Base-by-base conservation (phyloP, 2,113 vertebrate genomes). In the Mesoclemmys tuberculata region DNA sequence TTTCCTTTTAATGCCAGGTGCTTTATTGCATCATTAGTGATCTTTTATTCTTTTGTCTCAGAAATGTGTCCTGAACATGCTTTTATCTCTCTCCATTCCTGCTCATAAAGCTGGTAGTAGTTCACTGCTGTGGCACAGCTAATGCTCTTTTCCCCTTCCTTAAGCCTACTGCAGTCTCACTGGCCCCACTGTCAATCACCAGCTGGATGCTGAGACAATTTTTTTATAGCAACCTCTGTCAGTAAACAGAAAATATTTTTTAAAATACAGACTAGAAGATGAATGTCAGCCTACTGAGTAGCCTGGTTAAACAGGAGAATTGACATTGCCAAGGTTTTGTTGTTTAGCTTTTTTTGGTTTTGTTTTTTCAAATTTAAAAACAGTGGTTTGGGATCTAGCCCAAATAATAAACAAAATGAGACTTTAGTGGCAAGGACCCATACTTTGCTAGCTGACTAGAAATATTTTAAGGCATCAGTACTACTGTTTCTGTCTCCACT, bases 231-330 rank as follows among this genome's bases (percentile, higher is more conserved):
- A 94, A 89, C 90, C 93, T 94, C 87, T 95, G n/a, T 93, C 92
- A 93, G 90, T 89, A 84, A 91, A 92, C 55, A 94, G 95, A 96
- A 96, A 97, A 93, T 89, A 93, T 85, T 95, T 96, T 97, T 92
- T 96, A 96, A 96, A 97, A 95, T 89, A 48, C 5, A 81, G 78
- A 79, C 26, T 87, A 91, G 88, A 89, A 94, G 90, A 75, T 95
- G 85, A 93, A 68, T 90, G 80, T 95, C 90, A 94, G 75, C 24
- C 86, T 79, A 78, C 58, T 74, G 82, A 95, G 55, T 79, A 94
- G 68, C 64, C 38, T 80, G 84, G 64, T 94, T 95, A 92, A 95
- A 90, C 55, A 85, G 68, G 71, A 95, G 85, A 84, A 89, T 75
- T 93, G 83, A 91, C 48, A 96, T 84, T 61, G 54, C 58, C 82